Evolutionary conservation across 92 coral and sea anemone species (phyloP), one percentile per base, ranked within the genome.

Genomic region (Phenganax stokvisi): DNA sequence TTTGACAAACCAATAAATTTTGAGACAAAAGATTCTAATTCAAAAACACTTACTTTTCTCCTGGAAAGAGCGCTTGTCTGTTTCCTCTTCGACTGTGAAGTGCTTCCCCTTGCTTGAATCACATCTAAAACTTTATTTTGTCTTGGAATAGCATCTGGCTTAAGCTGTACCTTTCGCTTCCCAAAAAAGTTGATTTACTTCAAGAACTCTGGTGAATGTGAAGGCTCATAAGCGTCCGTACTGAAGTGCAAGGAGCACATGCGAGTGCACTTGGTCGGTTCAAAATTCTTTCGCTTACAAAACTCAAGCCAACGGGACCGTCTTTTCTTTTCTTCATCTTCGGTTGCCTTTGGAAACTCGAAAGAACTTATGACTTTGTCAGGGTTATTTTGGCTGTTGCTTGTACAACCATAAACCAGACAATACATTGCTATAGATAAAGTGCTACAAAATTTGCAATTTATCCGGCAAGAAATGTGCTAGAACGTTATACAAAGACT

Each of bases 191-290:
- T 44, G 27, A 77, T 77, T 10, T 60, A 60, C 12, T 60, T 15
- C 37, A 77, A 27, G 47, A 77, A 77, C 12, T 60, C 57, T 10
- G 71, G 72, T 12, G 71, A 77, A 29, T 77, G 51, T n/a, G 71
- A 60, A 31, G 57, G 71, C 12, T 27, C 37, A 58, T 77, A 77
- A 3, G 81, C 68, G 28, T 77, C 81, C 7, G 68, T 12, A 10
- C 57, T 13, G 71, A 77, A 77, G 57, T 60, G 81, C 25, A 76
- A 77, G 7, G 81, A 77, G 25, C 81, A 77, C 9, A 77, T 58
- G 7, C 53, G 57, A 10, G 81, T 77, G 55, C 57, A 20, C 30
- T 44, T 27, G 52, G 51, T 76, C 30, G 80, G 80, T 4, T 54
- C 20, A 25, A 76, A 76, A 57, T 9, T 16, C 58, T 76, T 77